These are phyloP conservation scores for Orthosia gothica DNA, from an alignment of 2,888 invertebrate genomes.

Conservation along the genomic window DNA sequence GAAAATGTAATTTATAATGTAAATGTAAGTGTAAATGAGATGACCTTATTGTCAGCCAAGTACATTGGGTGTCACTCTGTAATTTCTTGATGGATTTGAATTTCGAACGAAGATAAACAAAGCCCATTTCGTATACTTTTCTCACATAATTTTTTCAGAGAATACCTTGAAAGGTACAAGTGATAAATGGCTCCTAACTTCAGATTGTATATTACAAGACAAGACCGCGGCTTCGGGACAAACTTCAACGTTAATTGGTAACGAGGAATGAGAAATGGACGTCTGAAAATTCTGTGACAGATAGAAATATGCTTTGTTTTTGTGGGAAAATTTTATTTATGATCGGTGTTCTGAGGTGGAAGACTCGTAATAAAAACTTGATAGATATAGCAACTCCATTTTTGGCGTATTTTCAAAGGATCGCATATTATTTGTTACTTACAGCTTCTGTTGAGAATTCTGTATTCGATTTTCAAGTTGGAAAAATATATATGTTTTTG, in stretches of 20 bases:
- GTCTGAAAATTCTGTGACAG: conserved; percentile 53
- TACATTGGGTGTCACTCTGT: neutral
- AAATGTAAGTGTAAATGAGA: too few species aligned
- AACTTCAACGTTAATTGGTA: conserved; percentile 66
- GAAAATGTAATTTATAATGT: too few species aligned
- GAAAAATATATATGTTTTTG: too few species aligned
- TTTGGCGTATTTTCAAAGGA: neutral
- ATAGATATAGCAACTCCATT: neutral
- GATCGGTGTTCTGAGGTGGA: neutral
- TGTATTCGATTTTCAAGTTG: too few species aligned
- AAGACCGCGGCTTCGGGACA: conserved; percentile 57
- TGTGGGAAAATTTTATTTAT: conserved; percentile 16
- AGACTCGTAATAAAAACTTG: neutral
- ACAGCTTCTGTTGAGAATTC: too few species aligned
- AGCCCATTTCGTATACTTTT: conserved; percentile 1
- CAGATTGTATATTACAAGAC: conserved; percentile 62
- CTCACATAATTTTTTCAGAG: conserved; percentile 11
- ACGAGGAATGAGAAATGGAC: conserved; percentile 65
- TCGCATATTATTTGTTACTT: neutral
- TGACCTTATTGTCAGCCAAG: too few species aligned
- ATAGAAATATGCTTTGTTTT: conserved; percentile 53
- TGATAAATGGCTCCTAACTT: conserved; percentile 63
- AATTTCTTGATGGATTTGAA: neutral
- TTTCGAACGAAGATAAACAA: conserved; percentile 1
- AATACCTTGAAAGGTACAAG: conserved; percentile 39